Base-by-base conservation (phyloP, 1,140 invertebrate species). In the Zaprionus davidi region DNA sequence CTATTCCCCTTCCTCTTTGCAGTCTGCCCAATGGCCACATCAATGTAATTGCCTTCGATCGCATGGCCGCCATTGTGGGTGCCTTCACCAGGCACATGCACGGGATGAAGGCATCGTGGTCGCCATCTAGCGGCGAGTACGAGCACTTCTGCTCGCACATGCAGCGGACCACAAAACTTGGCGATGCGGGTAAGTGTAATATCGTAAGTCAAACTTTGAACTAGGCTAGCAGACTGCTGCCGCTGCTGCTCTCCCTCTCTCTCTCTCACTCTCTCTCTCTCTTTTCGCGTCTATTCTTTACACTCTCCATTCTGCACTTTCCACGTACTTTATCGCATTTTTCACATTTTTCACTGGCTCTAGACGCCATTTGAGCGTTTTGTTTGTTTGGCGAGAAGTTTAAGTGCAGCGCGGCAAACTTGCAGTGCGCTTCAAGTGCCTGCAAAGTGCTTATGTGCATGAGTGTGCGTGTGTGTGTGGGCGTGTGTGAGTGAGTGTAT, bases 21-120 rank as follows among this genome's bases (percentile, higher is more conserved):
- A 93, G 92, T 63, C 83, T 93, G 73, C 84, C 91, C 62, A 93
- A 93, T 82, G 87, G 91, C 76, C 86, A 92, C 85, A 91, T 93
- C 82, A 93, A 93, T 83, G 81, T 93, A 73, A 81, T 67, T 77
- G 92, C 92, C 76, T 93, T 93, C 74, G 88, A 92, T 90, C 82
- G 90, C 17, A 81, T 93, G 84, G 92, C 91, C 34, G 91, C 92
- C 64, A 92, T 93, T 76, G 92, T 92, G 49, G 87, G 87, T 12
- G 92, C 92, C 9, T 93, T 92, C 34, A 92, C 91, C 60, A 92
- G 90, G 63, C 92, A 93, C 75, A 92, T 93, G 92, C 78, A 82
- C 79, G 79, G 87, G 5, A 90, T 92, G 71, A 92, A 92, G 68
- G 53, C 76, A 49, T 44, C 59, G 12, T 20, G 62, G 72, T 55